These are phyloP conservation scores for Peribatodes rhomboidaria DNA, from an alignment of 2,888 invertebrate species.

Conservation along the genomic window DNA sequence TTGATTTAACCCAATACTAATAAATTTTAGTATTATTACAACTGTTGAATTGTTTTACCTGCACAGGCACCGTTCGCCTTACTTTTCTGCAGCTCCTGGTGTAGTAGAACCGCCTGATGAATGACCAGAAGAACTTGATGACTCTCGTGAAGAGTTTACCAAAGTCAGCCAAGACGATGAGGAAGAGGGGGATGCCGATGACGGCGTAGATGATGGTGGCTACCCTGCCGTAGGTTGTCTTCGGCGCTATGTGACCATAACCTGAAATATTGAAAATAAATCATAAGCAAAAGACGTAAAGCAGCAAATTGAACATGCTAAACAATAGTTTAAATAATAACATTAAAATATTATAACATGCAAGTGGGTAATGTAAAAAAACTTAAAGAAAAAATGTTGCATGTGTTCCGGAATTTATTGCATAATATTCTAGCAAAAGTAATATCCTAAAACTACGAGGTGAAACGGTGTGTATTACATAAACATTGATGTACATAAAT, in stretches of 20 bases:
- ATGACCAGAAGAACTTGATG: conserved; percentile 96
- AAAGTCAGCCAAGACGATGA: conserved; percentile 97
- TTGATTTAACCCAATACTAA: too few relatives aligned
- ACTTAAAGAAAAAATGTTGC: neutral
- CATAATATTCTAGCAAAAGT: neutral
- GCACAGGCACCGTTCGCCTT: conserved; percentile 90
- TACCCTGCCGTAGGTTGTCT: conserved; percentile 93
- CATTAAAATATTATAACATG: neutral
- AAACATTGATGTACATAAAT: neutral
- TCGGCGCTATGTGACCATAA: conserved; percentile 98
- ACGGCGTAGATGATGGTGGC: conserved; percentile 97
- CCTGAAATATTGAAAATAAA: conserved; percentile 85
- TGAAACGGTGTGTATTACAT: neutral
- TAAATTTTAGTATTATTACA: too few relatives aligned
- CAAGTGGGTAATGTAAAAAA: neutral
- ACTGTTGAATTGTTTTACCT: too few relatives aligned
- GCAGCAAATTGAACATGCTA: neutral
- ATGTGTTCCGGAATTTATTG: neutral
- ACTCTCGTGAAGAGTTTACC: conserved; percentile 96
- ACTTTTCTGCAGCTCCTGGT: conserved; percentile 94
- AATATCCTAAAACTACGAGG: neutral
- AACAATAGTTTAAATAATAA: neutral
- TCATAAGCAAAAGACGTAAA: neutral
- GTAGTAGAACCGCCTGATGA: conserved; percentile 93
- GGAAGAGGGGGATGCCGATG: conserved; percentile 97